Evolutionary conservation across 2,888 invertebrate genomes (phyloP).

Genomic region (Drosophila merina): DNA sequence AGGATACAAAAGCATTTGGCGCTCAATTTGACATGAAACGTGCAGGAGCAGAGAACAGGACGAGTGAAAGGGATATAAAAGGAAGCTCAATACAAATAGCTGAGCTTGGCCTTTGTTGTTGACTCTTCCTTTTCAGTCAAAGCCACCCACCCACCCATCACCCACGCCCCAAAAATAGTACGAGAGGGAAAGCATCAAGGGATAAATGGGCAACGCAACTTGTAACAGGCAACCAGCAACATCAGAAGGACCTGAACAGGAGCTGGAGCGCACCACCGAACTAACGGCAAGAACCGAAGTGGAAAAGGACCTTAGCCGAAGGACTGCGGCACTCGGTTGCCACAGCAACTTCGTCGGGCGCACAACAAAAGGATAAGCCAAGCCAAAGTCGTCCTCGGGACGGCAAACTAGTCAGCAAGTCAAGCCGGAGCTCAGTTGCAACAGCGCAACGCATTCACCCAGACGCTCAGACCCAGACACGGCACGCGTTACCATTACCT

Average conservation of each 20-base stretch:
- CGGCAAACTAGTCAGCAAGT: constrained; percentile 57
- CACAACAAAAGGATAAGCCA: constrained; percentile 74
- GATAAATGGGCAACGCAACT: constrained; percentile 70
- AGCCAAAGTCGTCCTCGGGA: constrained; percentile 53
- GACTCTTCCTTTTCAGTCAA: constrained; percentile 25
- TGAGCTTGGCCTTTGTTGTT: constrained; percentile 52
- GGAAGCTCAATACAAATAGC: constrained; percentile 70
- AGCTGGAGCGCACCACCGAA: background rate
- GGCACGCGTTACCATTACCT: too few relatives aligned
- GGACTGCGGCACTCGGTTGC: constrained; percentile 54
- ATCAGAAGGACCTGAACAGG: constrained; percentile 8
- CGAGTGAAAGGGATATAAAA: constrained; percentile 19
- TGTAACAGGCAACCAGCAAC: constrained; percentile 64
- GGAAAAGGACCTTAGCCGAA: constrained; percentile 44
- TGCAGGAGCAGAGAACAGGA: constrained; percentile 55
- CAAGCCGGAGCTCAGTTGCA: constrained; percentile 76
- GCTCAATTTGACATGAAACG: constrained; percentile 74
- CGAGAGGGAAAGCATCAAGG: constrained; percentile 58
- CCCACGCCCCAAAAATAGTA: constrained; percentile 3
- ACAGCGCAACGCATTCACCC: constrained; percentile 73
- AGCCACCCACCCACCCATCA: background rate
- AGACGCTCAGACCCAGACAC: constrained; percentile 45
- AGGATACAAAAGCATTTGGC: constrained; percentile 68
- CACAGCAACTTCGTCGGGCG: constrained; percentile 66
- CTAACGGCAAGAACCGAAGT: constrained; percentile 16